Evolutionary conservation across 1,140 invertebrate genomes (phyloP), one percentile per base, ranked within the genome.

Genomic region (Heliconius melpomene): DNA sequence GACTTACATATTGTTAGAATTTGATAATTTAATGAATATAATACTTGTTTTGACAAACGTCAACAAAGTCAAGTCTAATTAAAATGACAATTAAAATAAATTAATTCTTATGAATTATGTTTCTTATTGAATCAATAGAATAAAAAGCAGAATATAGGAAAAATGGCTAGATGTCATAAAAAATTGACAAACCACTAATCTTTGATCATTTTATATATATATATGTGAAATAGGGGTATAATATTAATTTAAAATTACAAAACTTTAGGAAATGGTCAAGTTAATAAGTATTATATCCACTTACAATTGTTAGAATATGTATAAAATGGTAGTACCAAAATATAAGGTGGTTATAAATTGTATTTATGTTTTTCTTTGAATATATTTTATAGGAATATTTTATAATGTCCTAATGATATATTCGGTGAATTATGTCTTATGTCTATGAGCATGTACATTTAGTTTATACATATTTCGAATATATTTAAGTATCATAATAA

Each of bases 401-500:
- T 60, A 66, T 29, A 66, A 26, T 66, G 11, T 66, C 11, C 60
- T 66, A 66, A 66, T 66, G n/a, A 66, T 16, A 66, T 26, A 66
- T 66, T 66, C 60, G 26, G 60, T 66, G 23, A 26, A 66, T n/a
- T 29, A 60, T 0, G 60, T 23, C 60, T 66, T 66, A 66, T 66
- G 26, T 66, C 60, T 66, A 66, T 66, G 60, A 29, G 60, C 60
- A 66, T 66, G 60, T 66, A 66, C 23, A 66, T 66, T 66, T 66
- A 66, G 60, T n/a, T 66, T 66, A 29, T 52, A 52, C 50, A 52
- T 66, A 66, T 26, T 66, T 66, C 9, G 2, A 66, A 66, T 66
- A 66, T 66, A 66, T 66, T 66, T 66, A 66, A 66, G 60, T 66
- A 66, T 66, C 60, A 66, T 66, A 66, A 66, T 66, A 66, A 66